Evolutionary conservation across 2,113 vertebrate genomes (phyloP).

Genomic region (Thunnus thynnus): DNA sequence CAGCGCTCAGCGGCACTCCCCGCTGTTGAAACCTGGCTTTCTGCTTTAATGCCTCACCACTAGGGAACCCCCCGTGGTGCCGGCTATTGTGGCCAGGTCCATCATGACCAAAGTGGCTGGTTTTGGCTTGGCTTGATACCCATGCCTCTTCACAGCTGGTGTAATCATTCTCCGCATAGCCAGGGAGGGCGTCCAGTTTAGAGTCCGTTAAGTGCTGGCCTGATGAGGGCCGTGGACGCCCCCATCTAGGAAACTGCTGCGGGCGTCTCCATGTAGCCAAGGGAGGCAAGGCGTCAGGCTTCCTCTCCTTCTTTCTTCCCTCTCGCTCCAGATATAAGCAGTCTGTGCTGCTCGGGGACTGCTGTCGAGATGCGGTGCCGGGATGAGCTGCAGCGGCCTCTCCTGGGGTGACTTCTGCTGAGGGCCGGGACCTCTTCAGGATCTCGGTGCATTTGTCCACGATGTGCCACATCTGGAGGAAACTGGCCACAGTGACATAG

Average conservation of each 20-base stretch:
- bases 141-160: constrained; percentile 75
- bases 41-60: constrained; percentile 65
- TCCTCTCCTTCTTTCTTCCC: constrained; percentile 68
- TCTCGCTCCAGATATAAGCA: constrained; percentile 77
- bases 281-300: constrained; percentile 76
- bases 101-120: constrained; percentile 48
- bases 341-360: constrained; percentile 87
- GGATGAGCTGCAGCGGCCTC: constrained; percentile 49
- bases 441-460: constrained; percentile 89
- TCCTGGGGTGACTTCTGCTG: constrained; percentile 15
- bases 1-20: constrained; percentile 4
- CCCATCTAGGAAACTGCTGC: constrained; percentile 79
- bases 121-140: constrained; percentile 57
- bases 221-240: constrained; percentile 55
- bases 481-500: constrained; percentile 88
- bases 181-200: constrained; percentile 63
- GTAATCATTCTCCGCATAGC: constrained; percentile 67
- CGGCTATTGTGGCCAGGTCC: constrained; percentile 47
- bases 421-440: constrained; percentile 76
- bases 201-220: constrained; percentile 76
- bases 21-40: constrained; percentile 72
- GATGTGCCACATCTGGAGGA: constrained; percentile 90
- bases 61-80: constrained; percentile 39
- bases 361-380: constrained; percentile 74
- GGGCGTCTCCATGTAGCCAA: constrained; percentile 85